Percentiles rank a stretch among this genome's conserved stretches.
These are phyloP conservation scores for Dromaius novaehollandiae DNA, from an alignment of 2,113 vertebrate genomes.

Conservation along the genomic window DNA sequence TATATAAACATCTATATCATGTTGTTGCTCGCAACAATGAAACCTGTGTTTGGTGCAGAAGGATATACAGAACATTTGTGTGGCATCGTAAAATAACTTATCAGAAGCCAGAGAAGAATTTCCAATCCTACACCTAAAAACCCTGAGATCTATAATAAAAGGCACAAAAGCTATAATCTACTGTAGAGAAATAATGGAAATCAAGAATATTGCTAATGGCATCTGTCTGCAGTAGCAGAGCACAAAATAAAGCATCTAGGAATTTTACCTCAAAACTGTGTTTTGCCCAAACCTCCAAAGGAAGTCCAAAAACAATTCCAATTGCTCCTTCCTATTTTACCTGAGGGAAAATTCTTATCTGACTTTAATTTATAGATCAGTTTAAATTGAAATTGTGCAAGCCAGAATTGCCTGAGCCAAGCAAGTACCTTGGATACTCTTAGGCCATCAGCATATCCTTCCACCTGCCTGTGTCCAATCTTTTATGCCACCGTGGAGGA, in stretches of 20 bases:
- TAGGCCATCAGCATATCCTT: fast-evolving
- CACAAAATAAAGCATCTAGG: not conserved
- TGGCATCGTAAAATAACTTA: no score
- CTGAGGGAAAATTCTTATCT: not conserved
- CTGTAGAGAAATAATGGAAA: no score
- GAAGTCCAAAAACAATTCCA: not conserved
- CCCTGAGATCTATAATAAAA: not conserved
- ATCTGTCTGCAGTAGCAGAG: not conserved
- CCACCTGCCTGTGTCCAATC: not conserved
- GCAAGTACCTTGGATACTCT: fast-evolving
- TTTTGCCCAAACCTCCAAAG: not conserved
- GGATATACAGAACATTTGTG: not conserved
- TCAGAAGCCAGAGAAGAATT: no score
- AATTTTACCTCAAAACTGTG: not conserved
- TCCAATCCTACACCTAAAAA: not conserved
- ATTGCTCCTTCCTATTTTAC: not conserved
- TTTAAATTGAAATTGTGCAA: not conserved
- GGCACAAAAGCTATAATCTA: not conserved
- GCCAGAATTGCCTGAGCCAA: not conserved
- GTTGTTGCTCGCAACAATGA: not conserved
- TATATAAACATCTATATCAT: not conserved
- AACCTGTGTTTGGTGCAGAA: fast-evolving
- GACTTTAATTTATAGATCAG: no score
- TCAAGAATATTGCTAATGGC: not conserved
- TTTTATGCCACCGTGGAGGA: fast-evolving